phyloP scores from a whole-genome alignment of 2,113 vertebrate species.

The Sander vitreus region DNA sequence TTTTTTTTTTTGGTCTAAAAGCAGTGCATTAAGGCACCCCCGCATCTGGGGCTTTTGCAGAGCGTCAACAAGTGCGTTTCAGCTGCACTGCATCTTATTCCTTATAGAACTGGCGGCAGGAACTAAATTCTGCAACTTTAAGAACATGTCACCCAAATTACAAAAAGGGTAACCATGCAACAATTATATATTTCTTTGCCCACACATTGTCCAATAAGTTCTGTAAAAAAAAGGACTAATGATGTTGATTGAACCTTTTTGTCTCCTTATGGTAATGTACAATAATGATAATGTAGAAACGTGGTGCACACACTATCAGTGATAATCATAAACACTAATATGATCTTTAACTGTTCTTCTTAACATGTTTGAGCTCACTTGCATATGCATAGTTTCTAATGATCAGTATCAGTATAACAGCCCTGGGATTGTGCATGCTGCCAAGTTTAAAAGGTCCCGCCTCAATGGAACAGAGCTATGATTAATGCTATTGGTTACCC shows the following conservation, averaged over 20 bases:
- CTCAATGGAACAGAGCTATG: neutral
- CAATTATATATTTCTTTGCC: no score
- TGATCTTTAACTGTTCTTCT: neutral
- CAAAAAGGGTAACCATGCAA: no score
- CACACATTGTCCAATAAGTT: no score
- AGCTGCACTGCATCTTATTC: slow-evolving; percentile 6
- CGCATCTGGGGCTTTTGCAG: slow-evolving; percentile 54
- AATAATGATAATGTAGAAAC: no score
- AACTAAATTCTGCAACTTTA: no score
- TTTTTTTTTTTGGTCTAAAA: slow-evolving; percentile 37
- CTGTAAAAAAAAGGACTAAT: no score
- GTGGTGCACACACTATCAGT: neutral
- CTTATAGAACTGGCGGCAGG: neutral
- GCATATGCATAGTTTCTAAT: no score
- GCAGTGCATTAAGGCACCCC: slow-evolving; percentile 34
- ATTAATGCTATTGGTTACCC: neutral
- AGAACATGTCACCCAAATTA: no score
- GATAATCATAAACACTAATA: neutral
- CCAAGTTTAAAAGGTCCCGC: neutral
- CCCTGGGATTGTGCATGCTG: neutral
- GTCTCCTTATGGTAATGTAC: no score
- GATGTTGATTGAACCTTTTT: no score
- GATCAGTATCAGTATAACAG: no score
- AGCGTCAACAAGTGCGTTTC: slow-evolving; percentile 51
- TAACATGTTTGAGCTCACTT: neutral